Base-by-base conservation (phyloP, 2,797 vertebrate species). In the Macropodus opercularis region DNA sequence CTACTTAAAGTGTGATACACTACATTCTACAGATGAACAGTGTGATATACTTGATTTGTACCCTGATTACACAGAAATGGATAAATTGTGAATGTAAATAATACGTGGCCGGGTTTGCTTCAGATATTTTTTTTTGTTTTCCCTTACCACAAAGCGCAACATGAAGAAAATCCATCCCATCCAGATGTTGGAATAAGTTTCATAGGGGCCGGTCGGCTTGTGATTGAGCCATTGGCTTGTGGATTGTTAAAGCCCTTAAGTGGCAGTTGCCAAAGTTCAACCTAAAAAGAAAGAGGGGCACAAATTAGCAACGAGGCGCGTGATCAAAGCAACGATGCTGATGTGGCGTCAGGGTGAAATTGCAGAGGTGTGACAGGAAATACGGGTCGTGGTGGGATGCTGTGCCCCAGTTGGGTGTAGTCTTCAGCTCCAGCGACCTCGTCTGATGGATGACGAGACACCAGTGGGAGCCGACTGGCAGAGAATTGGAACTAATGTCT, bases 381-480 rank as follows among this genome's bases (percentile, higher is more conserved):
- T 86, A 89, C 84, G 78, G 82, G 51, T n/a, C 60, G 61, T 8
- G 49, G 82, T 86, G 90, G 89, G 82, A 74, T 66, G 83, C 77
- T 83, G 78, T 76, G 80, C 83, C 81, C 80, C 75, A 59, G 83
- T 54, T 80, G 79, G 79, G 75, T 81, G 77, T 83, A 57, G 55
- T 84, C 85, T 80, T 80, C 69, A 63, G 56, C 72, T 79, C 63
- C 75, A 83, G 63, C n/a, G n/a, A n/a, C 72, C 73, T 69, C 59
- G 58, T 63, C 68, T 92, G 92, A 92, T 91, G 88, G 86, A 92
- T 90, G 90, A 86, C 73, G 85, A 85, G 88, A 86, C 85, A 64
- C 63, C 67, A 77, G 87, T 80, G 68, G 80, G 80, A 79, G 80
- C 59, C 14, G 38, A 71, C 34, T 27, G 18, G 63, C 51, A 53